These are phyloP conservation scores for Caracal caracal DNA, from an alignment of 2,113 vertebrate species.

Conservation along the genomic window DNA sequence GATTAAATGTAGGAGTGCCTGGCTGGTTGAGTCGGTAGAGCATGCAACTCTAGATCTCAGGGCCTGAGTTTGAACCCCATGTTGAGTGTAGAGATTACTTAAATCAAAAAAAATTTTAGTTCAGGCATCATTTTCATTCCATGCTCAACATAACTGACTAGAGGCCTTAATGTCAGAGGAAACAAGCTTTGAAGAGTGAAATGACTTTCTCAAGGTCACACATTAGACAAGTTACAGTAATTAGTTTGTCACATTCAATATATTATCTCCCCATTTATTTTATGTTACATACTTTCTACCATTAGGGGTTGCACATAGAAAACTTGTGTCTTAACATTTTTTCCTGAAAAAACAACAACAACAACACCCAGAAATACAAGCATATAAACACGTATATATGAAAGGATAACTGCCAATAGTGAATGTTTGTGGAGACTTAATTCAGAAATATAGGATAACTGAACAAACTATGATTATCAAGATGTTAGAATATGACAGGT, in stretches of 20 bases:
- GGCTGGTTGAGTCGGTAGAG: background rate
- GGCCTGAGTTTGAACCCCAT: background rate
- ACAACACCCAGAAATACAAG: background rate
- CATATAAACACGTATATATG: background rate
- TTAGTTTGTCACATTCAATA: background rate
- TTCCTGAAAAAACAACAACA: background rate
- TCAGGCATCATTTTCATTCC: background rate
- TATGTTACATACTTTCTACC: background rate
- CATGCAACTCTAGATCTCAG: background rate
- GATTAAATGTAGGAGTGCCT: background rate
- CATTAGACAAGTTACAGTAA: background rate
- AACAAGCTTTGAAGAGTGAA: background rate
- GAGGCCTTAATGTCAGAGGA: slow-evolving; percentile 1
- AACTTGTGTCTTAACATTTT: background rate
- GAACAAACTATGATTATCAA: background rate
- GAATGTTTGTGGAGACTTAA: background rate
- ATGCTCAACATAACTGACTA: slow-evolving; percentile 4
- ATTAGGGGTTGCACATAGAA: background rate
- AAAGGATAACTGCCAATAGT: background rate
- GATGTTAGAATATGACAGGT: background rate
- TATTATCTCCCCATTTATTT: background rate
- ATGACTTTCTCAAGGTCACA: background rate
- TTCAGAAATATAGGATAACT: background rate
- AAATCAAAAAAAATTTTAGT: background rate
- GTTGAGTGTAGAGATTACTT: background rate